Evolutionary conservation across 2,888 invertebrate species (phyloP), one percentile per base, ranked within the genome.

Genomic region (Adela reaumurella): DNA sequence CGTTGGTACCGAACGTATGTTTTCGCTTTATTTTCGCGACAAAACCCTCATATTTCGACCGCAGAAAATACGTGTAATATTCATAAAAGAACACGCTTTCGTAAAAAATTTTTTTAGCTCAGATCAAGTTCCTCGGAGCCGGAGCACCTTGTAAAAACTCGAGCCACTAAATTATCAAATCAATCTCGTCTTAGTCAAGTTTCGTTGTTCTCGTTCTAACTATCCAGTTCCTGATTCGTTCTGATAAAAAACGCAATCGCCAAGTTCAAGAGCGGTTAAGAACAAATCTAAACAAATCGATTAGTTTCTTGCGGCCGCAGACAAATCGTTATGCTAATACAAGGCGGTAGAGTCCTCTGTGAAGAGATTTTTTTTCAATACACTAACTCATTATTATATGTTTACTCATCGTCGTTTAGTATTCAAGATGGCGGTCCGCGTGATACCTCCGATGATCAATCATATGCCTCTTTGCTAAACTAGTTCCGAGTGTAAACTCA

Each of bases 351-450:
- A 35, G 35, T 35, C 8, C 35, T 35, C 8, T 35, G 35, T 35
- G 35, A 35, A 35, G 6, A 35, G n/a, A n/a, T n/a, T n/a, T 14
- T 35, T 14, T 35, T 35, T 14, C n/a, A 35, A 35, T 20, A 19
- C 19, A 24, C 58, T 62, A 60, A 59, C 64, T 68, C 67, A 69
- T 71, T 69, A 71, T 68, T 73, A 67, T 65, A 59, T 65, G 70
- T 68, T 67, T 61, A 70, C 74, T 74, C 72, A 74, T 72, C 64
- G 61, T 65, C 61, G 61, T 67, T 68, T 70, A 67, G 67, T 68
- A 69, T 68, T 68, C 63, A 62, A 67, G 65, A 64, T 65, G 65
- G 46, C 50, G 50, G 45, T 61, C 60, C 61, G 66, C 60, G 57
- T 67, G 65, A 65, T 68, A 70, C 66, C 63, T 62, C 59, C 59